A percentile compares a stretch with the other conserved stretches of the same genome.
These are phyloP conservation scores for Drosophila subquinaria DNA, from an alignment of 2,888 invertebrate species.

Conservation along the genomic window DNA sequence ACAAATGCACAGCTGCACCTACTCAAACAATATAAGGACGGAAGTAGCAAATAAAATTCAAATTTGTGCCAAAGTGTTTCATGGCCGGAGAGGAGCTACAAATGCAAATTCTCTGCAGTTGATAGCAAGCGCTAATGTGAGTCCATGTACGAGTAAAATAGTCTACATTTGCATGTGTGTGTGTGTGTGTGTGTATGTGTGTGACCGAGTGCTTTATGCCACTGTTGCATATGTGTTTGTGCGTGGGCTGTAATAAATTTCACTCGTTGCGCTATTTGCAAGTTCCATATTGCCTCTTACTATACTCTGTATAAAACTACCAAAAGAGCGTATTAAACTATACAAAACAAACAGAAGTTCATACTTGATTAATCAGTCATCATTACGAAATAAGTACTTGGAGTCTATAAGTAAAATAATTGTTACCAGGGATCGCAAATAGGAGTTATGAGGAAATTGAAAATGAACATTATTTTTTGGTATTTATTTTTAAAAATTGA, in stretches of 20 bases:
- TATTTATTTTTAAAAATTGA: no score
- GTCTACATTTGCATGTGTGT: not conserved
- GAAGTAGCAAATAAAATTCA: constrained; percentile 82
- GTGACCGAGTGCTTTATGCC: constrained; percentile 58
- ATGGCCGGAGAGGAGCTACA: constrained; percentile 43
- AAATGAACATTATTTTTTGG: no score
- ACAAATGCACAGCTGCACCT: constrained; percentile 34
- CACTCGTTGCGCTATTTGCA: constrained; percentile 49
- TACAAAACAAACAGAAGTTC: not conserved
- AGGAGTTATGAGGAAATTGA: no score
- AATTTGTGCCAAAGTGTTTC: constrained; percentile 81
- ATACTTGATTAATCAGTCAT: not conserved
- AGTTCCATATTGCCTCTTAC: constrained; percentile 65
- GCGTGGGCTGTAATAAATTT: constrained; percentile 67
- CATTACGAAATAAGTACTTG: not conserved
- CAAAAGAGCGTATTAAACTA: not conserved
- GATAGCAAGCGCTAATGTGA: constrained; percentile 72
- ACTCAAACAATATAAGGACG: constrained; percentile 75
- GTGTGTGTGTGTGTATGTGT: constrained; percentile 30
- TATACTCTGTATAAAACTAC: constrained; percentile 33
- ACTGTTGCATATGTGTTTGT: constrained; percentile 28
- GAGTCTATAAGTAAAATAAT: not conserved
- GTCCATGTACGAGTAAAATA: constrained; percentile 17
- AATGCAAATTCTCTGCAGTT: constrained; percentile 57
- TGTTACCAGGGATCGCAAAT: no score